phyloP scores from a whole-genome alignment of 2,113 vertebrate genomes.

The Jacana jacana region DNA sequence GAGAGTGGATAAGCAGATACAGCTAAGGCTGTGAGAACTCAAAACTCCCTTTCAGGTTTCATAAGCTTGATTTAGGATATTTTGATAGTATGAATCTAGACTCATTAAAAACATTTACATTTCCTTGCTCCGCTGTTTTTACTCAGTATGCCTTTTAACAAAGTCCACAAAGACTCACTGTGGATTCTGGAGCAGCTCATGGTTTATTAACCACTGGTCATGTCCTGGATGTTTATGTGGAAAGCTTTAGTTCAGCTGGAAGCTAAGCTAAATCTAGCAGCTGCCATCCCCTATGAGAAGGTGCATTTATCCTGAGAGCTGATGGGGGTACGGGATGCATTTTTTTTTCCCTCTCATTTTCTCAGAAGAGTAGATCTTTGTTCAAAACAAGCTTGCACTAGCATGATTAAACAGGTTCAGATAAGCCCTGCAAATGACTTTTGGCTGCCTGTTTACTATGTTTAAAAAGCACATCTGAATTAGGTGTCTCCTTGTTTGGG shows the following conservation, averaged over 20 bases:
- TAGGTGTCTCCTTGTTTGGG: background rate
- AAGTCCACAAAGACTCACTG: conserved; percentile 58
- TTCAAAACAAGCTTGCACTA: conserved; percentile 7
- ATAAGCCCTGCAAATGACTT: conserved; percentile 14
- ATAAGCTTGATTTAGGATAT: conserved; percentile 57
- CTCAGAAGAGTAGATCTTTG: background rate
- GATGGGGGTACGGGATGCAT: background rate
- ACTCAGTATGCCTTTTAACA: conserved; percentile 51
- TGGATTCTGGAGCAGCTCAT: conserved; percentile 47
- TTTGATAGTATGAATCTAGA: conserved; percentile 61
- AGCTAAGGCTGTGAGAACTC: background rate
- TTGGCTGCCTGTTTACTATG: background rate
- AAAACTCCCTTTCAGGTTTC: conserved; percentile 60
- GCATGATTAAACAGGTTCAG: background rate
- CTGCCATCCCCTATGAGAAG: background rate
- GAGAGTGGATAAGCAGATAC: conserved; percentile 32
- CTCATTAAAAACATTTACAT: conserved; percentile 53
- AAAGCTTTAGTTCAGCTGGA: conserved; percentile 26
- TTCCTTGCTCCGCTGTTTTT: conserved; percentile 50
- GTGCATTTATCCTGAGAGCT: background rate
- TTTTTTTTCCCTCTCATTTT: background rate
- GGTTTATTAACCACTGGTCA: conserved; percentile 49
- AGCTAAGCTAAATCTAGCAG: background rate
- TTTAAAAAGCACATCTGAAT: conserved; percentile 2
- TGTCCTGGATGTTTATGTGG: conserved; percentile 44